Base-by-base conservation (phyloP, 1,140 invertebrate species). In the Linepithema humile region DNA sequence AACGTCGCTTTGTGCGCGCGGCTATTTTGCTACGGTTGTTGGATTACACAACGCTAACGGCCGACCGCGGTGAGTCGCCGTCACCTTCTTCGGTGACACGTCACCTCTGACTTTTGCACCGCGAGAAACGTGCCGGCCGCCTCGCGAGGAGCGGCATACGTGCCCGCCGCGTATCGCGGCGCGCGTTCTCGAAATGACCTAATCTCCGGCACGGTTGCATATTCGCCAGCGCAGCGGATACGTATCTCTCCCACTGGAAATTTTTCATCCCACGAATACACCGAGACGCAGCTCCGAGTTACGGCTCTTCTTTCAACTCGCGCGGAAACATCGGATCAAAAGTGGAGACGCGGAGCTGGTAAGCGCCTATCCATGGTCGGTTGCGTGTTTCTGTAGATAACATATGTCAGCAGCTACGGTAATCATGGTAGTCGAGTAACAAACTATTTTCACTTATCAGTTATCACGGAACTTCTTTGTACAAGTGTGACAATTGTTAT, bases 31-130 rank as follows among this genome's bases (percentile, higher is more conserved):
- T 48, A 12, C 43, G 45, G 62, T 26, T 40, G 85, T 78, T 69
- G 32, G 55, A 86, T 93, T 92, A 90, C 89, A 84, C 90, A 92
- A 92, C 83, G 32, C 10, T 45, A 45, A 45, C 9, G 72, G 55
- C 26, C 83, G 45, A 20, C 23, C 17, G 60, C 35, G 40, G 23
- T 83, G 89, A 92, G 84, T 91, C 89, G 88, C 91, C 88, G 89
- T 92, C 90, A 88, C 91, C 91, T 91, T 90, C 91, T 90, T 90
- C 67, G 77, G 88, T 89, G 91, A 92, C 92, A 92, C 92, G 90
- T 92, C 91, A 92, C 92, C 92, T 92, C 89, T 92, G 92, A 91
- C 88, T 89, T 87, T 89, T 80, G 88, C 64, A 69, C 23, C 75
- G 75, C 88, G 87, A 59, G 48, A 40, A 3, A 86, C 84, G 84